Evolutionary conservation across 2,113 vertebrate species (phyloP), one percentile per base, ranked within the genome.

Genomic region (Grammomys surdaster): DNA sequence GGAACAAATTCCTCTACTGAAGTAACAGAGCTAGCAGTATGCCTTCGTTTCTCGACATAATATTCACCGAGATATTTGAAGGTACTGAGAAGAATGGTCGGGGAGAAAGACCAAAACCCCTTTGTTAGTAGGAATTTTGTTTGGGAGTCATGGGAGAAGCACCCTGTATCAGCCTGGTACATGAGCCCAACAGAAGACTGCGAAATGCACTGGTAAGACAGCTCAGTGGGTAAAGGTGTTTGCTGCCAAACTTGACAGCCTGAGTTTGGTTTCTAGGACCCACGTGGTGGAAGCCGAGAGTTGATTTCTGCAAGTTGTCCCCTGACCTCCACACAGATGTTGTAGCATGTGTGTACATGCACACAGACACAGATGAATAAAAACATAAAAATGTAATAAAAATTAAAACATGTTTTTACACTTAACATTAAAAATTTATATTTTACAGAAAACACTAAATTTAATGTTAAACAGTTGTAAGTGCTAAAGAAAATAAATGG

Each of bases 1-100:
- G 36, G 84, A 93, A 65, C 70, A 73, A 76, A 91, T 93, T 81
- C 43, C 31, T 94, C 72, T 75, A 40, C 65, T 36, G 33, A 58
- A 94, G n/a, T 86, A 76, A 91, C 7, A 80, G 26, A 22, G 69
- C 33, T 85, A 90, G 56, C 63, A 65, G 43, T n/a, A 28, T 48
- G 54, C 28, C 77, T 70, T 51, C 36, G n/a, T 73, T 81, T 20
- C 65, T 60, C 78, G 28, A 69, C 22, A 80, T 26, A 54, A 58
- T 67, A 73, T 86, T 84, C 80, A 67, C 26, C 1, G 78, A 81
- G 33, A 13, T 20, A 1, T n/a, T 81, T 58, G 54, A 58, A 81
- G 54, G 78, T 1, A 22, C 9, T 56, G 78, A 11, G 19, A 54
- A 81, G 36, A 12, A 56, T 36, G 33, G 19, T 56, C 0, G 51